phyloP scores from a whole-genome alignment of 2,888 invertebrate species.

The Cabera pusaria region DNA sequence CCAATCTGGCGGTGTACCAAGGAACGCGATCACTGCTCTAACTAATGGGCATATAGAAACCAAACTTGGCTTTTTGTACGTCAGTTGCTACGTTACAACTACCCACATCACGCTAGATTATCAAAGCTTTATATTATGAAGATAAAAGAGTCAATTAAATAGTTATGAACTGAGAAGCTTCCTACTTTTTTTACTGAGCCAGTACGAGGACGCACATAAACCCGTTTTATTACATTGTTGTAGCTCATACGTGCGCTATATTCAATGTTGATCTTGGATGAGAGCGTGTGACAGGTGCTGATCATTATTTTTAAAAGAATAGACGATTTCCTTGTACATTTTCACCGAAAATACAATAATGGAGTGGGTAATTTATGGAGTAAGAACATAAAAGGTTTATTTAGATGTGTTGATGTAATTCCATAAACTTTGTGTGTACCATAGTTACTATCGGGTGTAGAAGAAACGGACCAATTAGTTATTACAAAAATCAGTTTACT shows the following conservation, averaged over 20 bases:
- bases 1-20: constrained; percentile 81
- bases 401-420: too few species aligned
- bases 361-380: too few species aligned
- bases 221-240: constrained; percentile 41
- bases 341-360: constrained; percentile 3
- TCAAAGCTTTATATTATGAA: constrained; percentile 8
- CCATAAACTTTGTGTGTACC: too few species aligned
- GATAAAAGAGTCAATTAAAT: constrained; percentile 27
- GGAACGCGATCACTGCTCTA: constrained; percentile 73
- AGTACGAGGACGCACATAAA: constrained; percentile 33
- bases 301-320: constrained; percentile 39
- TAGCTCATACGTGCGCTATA: constrained; percentile 40
- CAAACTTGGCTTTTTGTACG: constrained; percentile 75
- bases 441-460: too few species aligned
- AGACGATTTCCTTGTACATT: constrained; percentile 36
- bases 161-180: constrained; percentile 27
- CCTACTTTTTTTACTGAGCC: constrained; percentile 26
- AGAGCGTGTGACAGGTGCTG: constrained; percentile 52
- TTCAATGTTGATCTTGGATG: constrained; percentile 62
- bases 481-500: too few species aligned
- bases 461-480: too few species aligned
- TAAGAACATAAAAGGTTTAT: too few species aligned
- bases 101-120: constrained; percentile 9
- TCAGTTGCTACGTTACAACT: constrained; percentile 30
- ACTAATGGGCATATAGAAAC: constrained; percentile 76